Base-by-base conservation (phyloP, 2,888 invertebrate genomes). In the Cepaea hortensis region DNA sequence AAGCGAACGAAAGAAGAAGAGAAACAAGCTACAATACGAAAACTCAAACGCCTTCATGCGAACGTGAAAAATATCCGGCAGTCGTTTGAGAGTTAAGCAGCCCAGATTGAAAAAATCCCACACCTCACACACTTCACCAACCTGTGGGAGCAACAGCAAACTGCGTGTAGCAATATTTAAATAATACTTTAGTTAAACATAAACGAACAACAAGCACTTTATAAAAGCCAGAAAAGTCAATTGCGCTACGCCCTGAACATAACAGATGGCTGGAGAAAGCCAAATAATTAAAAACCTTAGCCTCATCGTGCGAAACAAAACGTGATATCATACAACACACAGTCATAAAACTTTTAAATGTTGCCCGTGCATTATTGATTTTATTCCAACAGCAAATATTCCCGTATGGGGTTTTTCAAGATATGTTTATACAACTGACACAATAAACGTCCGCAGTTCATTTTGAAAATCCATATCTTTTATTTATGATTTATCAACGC, bases 301-400 rank as follows among this genome's bases (percentile, higher is more conserved):
- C 62, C 61, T 83, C 55, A 83, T 83, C 83, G 55, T 61, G 48
- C n/a, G 23, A 83, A 73, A 83, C 73, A 83, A 73, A 83, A 83
- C 73, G 73, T 83, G 83, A 73, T 83, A 61, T 72, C 55, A 50
- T 73, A 75, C 62, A 55, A 68, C 81, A 46, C n/a, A 9, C 9
- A 68, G 68, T 13, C 68, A 62, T 50, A 81, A 81, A 81, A 50
- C 4, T 81, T 68, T 68, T 20, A 68, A 80, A 70, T 50, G 81
- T 50, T 48, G 70, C 81, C 46, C 65, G n/a, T 68, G 80, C 65
- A 65, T 9, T 81, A 81, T 81, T 81, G 81, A 81, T 81, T 81
- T 81, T 81, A 81, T 48, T 81, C 65, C 46, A 20, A 13, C 48
- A 81, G 46, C 68, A 81, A 81, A 81, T 81, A 65, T 68, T 81